phyloP scores from a whole-genome alignment of 2,113 vertebrate species.

The Poeciliopsis occidentalis region DNA sequence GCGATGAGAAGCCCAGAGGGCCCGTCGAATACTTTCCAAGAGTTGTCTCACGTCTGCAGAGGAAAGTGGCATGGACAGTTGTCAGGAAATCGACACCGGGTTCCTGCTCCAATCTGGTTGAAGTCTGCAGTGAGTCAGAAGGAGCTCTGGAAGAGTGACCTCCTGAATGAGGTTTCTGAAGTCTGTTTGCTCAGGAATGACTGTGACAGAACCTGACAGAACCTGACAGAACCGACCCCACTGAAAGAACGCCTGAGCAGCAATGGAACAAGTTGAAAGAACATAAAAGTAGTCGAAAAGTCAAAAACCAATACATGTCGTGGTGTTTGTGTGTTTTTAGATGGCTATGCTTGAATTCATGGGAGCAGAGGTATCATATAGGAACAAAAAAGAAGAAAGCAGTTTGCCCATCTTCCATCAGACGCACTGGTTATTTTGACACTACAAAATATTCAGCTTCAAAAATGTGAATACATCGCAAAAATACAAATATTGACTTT shows the following conservation, averaged over 20 bases:
- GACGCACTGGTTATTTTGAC: too few species aligned
- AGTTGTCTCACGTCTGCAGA: conserved; percentile 70
- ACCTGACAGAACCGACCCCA: conserved; percentile 62
- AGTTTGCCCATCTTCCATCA: background rate
- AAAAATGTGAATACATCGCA: too few species aligned
- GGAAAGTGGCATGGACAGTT: conserved; percentile 72
- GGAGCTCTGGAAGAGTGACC: conserved; percentile 45
- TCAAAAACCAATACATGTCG: conserved; percentile 6
- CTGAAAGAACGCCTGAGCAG: conserved; percentile 34
- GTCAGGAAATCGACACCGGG: conserved; percentile 65
- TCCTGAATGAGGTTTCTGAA: conserved; percentile 64
- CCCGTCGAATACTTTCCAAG: conserved; percentile 59
- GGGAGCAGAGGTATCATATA: background rate
- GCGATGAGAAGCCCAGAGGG: conserved; percentile 58
- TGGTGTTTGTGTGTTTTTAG: background rate
- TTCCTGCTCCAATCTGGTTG: conserved; percentile 55
- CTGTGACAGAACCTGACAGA: conserved; percentile 72
- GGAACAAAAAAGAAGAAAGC: background rate
- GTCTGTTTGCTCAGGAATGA: conserved; percentile 56
- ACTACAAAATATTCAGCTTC: too few species aligned
- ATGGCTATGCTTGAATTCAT: conserved; percentile 8
- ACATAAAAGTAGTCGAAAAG: conserved; percentile 30
- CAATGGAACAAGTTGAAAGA: conserved; percentile 13
- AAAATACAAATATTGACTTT: background rate
- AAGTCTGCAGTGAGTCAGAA: conserved; percentile 60